Evolutionary conservation across 2,888 invertebrate genomes (phyloP).

Genomic region (Galerucella nymphaeae): DNA sequence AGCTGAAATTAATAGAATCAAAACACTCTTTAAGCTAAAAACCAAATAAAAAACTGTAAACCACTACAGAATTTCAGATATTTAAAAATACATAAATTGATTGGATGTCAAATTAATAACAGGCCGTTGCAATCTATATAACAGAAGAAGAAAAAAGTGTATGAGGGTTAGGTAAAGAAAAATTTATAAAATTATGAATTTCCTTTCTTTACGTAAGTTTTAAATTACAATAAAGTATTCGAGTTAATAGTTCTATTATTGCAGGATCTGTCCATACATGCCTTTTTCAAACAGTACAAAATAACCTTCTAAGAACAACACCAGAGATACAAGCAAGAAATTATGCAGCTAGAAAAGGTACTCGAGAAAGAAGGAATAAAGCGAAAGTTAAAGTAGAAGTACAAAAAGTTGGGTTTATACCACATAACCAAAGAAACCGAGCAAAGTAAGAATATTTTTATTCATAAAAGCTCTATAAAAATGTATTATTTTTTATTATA

Average conservation of each 20-base stretch:
- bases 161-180: neutral
- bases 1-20: no score
- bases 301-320: constrained; percentile 30
- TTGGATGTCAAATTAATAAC: no score
- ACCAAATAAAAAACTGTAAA: no score
- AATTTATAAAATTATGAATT: constrained; percentile 18
- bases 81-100: no score
- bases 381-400: constrained; percentile 80
- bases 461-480: neutral
- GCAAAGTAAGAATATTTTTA: constrained; percentile 63
- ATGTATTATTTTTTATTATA: constrained; percentile 50
- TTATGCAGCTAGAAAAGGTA: constrained; percentile 86
- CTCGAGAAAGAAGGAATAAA: constrained; percentile 79
- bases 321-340: constrained; percentile 54
- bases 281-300: constrained; percentile 22
- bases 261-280: constrained; percentile 8
- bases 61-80: no score
- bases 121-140: neutral
- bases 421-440: constrained; percentile 74
- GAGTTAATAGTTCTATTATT: constrained; percentile 8
- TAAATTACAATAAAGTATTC: neutral
- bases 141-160: neutral
- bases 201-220: constrained; percentile 27
- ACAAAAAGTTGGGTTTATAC: constrained; percentile 80
- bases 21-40: no score